A percentile compares a stretch with the other conserved stretches of the same genome.
Evolutionary conservation across 1,140 invertebrate genomes (phyloP).

Genomic region (Drosophila rhopaloa): DNA sequence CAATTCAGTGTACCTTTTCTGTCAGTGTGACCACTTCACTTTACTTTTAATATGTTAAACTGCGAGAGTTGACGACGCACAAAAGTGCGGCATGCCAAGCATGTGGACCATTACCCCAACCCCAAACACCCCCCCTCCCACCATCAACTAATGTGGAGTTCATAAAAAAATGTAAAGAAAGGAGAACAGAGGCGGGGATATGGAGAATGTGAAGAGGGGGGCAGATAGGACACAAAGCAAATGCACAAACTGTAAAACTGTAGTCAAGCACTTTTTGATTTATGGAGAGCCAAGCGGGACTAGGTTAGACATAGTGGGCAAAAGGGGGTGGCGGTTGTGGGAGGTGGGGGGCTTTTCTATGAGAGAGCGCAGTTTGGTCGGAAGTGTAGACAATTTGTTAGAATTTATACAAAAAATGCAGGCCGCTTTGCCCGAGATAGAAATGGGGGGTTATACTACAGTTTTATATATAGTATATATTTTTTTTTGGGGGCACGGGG

Average conservation of each 20-base stretch:
- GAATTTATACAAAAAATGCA: slow-evolving; percentile 80
- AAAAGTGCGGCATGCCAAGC: slow-evolving; percentile 76
- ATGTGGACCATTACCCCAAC: slow-evolving; percentile 65
- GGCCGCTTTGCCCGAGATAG: slow-evolving; percentile 54
- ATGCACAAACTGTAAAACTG: slow-evolving; percentile 79
- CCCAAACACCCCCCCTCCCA: not conserved
- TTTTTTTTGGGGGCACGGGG: not conserved
- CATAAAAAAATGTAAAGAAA: slow-evolving; percentile 63
- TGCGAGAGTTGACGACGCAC: slow-evolving; percentile 62
- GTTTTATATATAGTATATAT: slow-evolving; percentile 7
- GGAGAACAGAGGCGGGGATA: slow-evolving; percentile 4
- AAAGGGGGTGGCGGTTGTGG: not conserved
- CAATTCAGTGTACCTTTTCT: not conserved
- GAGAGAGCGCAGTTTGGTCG: slow-evolving; percentile 53
- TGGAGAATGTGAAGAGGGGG: slow-evolving; percentile 25
- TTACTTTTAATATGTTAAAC: slow-evolving; percentile 78
- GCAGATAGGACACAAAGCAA: slow-evolving; percentile 67
- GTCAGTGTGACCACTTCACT: slow-evolving; percentile 49
- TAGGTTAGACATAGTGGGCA: slow-evolving; percentile 13
- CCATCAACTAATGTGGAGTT: slow-evolving; percentile 39
- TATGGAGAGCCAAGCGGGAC: slow-evolving; percentile 60
- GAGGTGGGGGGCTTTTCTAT: slow-evolving; percentile 14
- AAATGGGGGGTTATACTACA: not conserved
- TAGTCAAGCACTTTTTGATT: slow-evolving; percentile 82
- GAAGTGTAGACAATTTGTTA: slow-evolving; percentile 83